Evolutionary conservation across 2,888 invertebrate genomes (phyloP), one percentile per base, ranked within the genome.

Genomic region (Lochmaea crataegi): DNA sequence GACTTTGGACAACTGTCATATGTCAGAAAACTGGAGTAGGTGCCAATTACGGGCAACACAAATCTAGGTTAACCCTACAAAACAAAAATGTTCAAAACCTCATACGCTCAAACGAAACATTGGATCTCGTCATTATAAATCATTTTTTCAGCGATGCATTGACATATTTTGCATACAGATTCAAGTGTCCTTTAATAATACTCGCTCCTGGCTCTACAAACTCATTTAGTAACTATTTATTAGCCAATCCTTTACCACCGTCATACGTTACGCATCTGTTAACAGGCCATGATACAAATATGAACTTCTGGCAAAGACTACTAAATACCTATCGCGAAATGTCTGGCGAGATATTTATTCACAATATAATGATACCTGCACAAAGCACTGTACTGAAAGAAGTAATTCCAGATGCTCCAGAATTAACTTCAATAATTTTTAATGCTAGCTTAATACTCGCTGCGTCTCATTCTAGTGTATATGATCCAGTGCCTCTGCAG

Each of bases 221-320:
- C 14, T n/a, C 73, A 12, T 72, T 75, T 26, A 76, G 71, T 48
- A 87, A 87, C 64, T 86, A 87, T 71, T 84, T 86, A 76, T 85
- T 88, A 82, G 89, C 88, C 0, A 82, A 87, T 67, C 86, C 89
- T 1, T 84, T 84, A 0, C 87, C 88, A 0, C 86, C 87, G 79
- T 87, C 89, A 0, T 63, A 63, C 12, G 61, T 63, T 11, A 42
- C 61, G 4, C 42, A 63, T 63, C 6, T 63, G 18, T 63, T 63
- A 10, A 16, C 61, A 4, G 18, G 12, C 11, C 26, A 63, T 5
- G 80, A 83, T 64, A 85, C 89, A 22, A 72, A 75, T 11, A 88
- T 89, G 83, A 88, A 84, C 45, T 90, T 92, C 76, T 83, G 84
- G 81, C 87, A 89, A 76, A 84, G 92, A 75, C 61, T 91, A 0